A percentile compares a stretch with the other conserved stretches of the same genome.
Evolutionary conservation across 2,797 vertebrate species (phyloP).

Genomic region (Peromyscus eremicus): DNA sequence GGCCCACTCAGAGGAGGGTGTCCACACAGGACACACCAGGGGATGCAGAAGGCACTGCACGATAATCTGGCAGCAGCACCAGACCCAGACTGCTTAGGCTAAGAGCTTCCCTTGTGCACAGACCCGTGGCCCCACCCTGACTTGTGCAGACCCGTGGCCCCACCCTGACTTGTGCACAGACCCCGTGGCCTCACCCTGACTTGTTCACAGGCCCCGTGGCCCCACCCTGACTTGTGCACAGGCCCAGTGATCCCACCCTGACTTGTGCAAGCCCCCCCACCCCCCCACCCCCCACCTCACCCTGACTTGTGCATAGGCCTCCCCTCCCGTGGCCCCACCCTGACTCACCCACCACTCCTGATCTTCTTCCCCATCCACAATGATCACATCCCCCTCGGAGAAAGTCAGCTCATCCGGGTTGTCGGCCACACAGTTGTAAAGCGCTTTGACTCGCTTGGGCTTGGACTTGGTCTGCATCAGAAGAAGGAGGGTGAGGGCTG

Average conservation of each 20-base stretch:
- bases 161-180: not conserved
- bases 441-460: slow-evolving; percentile 97
- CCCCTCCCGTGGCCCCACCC: not conserved
- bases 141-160: too few relatives aligned
- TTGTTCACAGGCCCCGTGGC: too few relatives aligned
- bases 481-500: not conserved
- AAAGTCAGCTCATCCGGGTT: slow-evolving; percentile 99
- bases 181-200: too few relatives aligned
- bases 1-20: not conserved
- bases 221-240: slow-evolving; percentile 87
- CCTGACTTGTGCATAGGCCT: too few relatives aligned
- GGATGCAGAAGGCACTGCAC: not conserved
- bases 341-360: slow-evolving; percentile 99
- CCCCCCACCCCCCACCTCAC: slow-evolving; percentile 82
- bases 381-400: slow-evolving; percentile 97
- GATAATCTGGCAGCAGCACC: not conserved
- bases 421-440: slow-evolving; percentile 98
- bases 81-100: not conserved
- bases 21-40: not conserved
- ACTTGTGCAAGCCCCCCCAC: slow-evolving; percentile 85
- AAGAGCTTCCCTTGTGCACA: accelerated
- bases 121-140: too few relatives aligned
- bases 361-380: slow-evolving; percentile 99
- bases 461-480: slow-evolving; percentile 91
- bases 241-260: too few relatives aligned